phyloP scores from a whole-genome alignment of 2,888 invertebrate genomes.

The Caradrina clavipalpis region DNA sequence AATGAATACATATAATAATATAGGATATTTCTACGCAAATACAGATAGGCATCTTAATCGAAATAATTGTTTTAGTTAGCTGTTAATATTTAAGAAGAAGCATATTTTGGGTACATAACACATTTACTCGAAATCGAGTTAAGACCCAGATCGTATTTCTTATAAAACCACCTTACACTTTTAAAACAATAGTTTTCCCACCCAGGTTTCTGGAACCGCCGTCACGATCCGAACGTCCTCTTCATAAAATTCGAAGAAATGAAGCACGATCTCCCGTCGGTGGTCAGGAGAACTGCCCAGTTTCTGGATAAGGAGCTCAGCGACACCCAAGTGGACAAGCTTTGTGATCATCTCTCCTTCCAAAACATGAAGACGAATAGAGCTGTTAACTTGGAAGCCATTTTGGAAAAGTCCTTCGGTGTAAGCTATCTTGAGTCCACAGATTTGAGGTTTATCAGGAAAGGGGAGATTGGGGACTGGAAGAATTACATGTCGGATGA shows the following conservation, averaged over 20 bases:
- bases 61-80: too few relatives aligned
- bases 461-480: constrained; percentile 96
- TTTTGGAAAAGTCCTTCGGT: constrained; percentile 90
- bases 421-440: constrained; percentile 87
- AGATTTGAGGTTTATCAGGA: constrained; percentile 93
- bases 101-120: too few relatives aligned
- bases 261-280: constrained; percentile 93
- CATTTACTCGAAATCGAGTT: not conserved
- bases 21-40: too few relatives aligned
- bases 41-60: too few relatives aligned
- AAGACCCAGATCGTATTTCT: not conserved
- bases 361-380: constrained; percentile 95
- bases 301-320: constrained; percentile 93
- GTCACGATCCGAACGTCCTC: constrained; percentile 93
- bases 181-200: not conserved
- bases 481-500: constrained; percentile 94
- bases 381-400: constrained; percentile 93
- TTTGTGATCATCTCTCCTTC: constrained; percentile 95
- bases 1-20: too few relatives aligned
- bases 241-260: constrained; percentile 96
- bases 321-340: constrained; percentile 92
- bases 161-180: not conserved
- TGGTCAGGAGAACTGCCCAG: constrained; percentile 93
- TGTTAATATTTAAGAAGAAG: too few relatives aligned
- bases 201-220: constrained; percentile 93